phyloP scores from a whole-genome alignment of 23 tunicate species.

The Ascidia mentula region DNA sequence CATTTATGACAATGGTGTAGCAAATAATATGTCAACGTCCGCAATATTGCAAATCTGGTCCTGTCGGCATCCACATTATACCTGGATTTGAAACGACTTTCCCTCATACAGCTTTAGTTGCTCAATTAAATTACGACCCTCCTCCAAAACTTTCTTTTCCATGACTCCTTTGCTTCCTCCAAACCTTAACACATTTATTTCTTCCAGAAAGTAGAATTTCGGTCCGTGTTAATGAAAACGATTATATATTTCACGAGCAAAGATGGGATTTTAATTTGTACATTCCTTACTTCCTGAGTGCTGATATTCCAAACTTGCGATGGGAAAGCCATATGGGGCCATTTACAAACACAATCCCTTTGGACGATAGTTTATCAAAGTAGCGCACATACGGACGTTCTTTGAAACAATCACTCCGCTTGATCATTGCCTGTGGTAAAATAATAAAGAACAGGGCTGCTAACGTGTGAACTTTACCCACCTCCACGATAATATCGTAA shows the following conservation, averaged over 20 bases:
- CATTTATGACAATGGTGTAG: too few species aligned
- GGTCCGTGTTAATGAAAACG: too few species aligned
- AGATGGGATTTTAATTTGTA: neutral
- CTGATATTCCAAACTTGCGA: neutral
- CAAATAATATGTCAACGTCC: too few species aligned
- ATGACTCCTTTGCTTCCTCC: neutral
- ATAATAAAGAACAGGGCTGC: neutral
- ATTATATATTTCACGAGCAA: too few species aligned
- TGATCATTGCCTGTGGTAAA: neutral
- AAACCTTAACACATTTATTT: neutral
- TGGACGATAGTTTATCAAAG: neutral
- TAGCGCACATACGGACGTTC: neutral
- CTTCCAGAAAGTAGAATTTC: neutral
- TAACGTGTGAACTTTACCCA: neutral
- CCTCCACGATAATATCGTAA: constrained; percentile 16
- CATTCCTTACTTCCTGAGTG: neutral
- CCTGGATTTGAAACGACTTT: constrained; percentile 5
- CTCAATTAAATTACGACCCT: neutral
- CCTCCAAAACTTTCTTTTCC: neutral
- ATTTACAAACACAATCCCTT: neutral
- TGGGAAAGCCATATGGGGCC: neutral
- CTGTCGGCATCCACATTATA: neutral
- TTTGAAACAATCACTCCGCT: neutral
- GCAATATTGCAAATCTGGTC: too few species aligned
- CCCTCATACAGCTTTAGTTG: neutral